Percentiles rank a stretch among this genome's conserved stretches.
Conservation (phyloP, 1,140 invertebrate species). For the Drosophila tsacasi region DNA sequence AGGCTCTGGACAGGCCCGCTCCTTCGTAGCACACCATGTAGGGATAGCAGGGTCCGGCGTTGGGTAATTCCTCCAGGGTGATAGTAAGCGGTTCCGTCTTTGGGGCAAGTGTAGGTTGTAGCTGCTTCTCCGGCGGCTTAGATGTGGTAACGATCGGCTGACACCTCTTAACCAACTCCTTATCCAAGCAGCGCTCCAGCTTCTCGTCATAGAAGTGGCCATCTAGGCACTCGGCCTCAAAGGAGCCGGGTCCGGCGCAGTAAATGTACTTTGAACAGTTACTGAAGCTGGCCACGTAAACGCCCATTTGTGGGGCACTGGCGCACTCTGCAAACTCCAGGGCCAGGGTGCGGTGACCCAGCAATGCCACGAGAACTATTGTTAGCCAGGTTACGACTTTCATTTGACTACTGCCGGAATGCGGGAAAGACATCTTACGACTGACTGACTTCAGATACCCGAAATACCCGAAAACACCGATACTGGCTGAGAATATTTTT, state of each 20-base stretch:
- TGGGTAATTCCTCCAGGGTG: slow-evolving; percentile 29
- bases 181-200: slow-evolving; percentile 39
- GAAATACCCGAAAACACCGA: background rate
- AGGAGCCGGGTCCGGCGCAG: slow-evolving; percentile 47
- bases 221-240: slow-evolving; percentile 42
- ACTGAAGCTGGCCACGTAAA: slow-evolving; percentile 42
- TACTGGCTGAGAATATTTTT: slow-evolving; percentile 24
- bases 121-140: background rate
- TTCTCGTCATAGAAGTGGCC: slow-evolving; percentile 40
- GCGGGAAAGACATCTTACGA: slow-evolving; percentile 15
- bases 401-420: slow-evolving; percentile 26
- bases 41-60: slow-evolving; percentile 31
- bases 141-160: background rate
- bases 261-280: slow-evolving; percentile 55
- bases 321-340: slow-evolving; percentile 32
- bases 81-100: slow-evolving; percentile 26
- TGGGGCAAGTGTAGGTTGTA: background rate
- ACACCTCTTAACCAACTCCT: slow-evolving; percentile 24
- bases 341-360: background rate
- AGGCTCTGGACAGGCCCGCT: slow-evolving; percentile 47
- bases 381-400: background rate
- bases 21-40: slow-evolving; percentile 62
- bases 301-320: slow-evolving; percentile 20
- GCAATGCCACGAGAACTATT: slow-evolving; percentile 14
- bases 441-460: slow-evolving; percentile 9